Evolutionary conservation across 2,113 vertebrate genomes (phyloP), one percentile per base, ranked within the genome.

Genomic region (Jaculus jaculus): DNA sequence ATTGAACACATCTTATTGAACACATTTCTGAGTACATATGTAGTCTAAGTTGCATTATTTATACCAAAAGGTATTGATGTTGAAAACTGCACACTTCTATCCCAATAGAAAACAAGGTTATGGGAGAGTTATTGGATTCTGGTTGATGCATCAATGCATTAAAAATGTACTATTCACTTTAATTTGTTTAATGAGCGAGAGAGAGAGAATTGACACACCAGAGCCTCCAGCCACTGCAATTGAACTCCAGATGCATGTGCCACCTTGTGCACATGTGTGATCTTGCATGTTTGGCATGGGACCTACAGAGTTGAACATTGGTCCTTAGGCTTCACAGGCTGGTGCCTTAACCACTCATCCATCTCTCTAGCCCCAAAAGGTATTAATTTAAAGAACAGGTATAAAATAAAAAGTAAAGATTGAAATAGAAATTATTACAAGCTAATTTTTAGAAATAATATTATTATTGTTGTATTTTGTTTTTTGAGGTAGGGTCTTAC

Each of bases 1-100:
- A 54, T 73, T 78, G 47, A 82, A 30, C 65, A 87, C 78, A 42
- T 34, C 87, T 80, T 80, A 79, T 82, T 90, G 54, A 94, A 58
- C 15, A 61, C 24, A 72, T 90, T 95, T 92, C 26, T 87, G 12
- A 90, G 5, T 68, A 7, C 83, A 84, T 66, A 11, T 82, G 1
- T 86, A 89, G 34, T 39, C 34, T 73, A 61, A 12, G 9, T 66
- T 92, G 34, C 90, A 71, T 30, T 87, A 37, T 65, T 94, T 87
- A 26, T 58, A 34, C 37, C 34, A 89, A 68, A 23, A 34, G 11
- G 13, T 65, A 88, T 28, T 13, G 16, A 72, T 91, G 11, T 17
- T 60, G 26, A 34, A 79, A 87, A 88, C 30, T 75, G 28, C 24
- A 23, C 20, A 68, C 88, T 47, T 73, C 37, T 9, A 71, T 11